Evolutionary conservation across 1,140 invertebrate species (phyloP), one percentile per base, ranked within the genome.

Genomic region (Chelonus insularis): DNA sequence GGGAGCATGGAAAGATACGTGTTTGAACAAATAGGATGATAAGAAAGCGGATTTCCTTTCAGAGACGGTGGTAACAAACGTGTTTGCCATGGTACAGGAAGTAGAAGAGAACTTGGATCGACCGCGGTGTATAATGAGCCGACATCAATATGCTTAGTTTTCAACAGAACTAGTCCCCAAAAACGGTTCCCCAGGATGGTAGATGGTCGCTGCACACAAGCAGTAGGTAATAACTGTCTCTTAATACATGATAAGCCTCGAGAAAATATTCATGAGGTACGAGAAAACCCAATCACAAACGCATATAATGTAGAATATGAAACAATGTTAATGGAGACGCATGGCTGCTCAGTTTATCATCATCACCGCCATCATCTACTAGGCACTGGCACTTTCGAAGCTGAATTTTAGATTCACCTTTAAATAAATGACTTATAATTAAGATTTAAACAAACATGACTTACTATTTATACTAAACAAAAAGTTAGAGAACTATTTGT

Each of bases 301-400:
- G 60, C 45, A 57, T 32, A 59, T 59, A 32, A 41, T 37, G 32
- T 45, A 29, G 74, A 77, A 52, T 71, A 72, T 43, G 77, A 78
- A 57, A 72, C 70, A 7, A 74, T 77, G 74, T 69, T 78, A 62
- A 70, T 79, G 60, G 65, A 76, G 60, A 78, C 77, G 25, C 77
- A 79, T 62, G 76, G 77, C 52, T 78, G 76, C 57, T 68, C 71
- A 7, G 54, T 68, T 39, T 76, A 79, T 62, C 77, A 79, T 59
- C 69, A 74, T 57, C 63, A 72, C 50, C 60, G 70, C 12, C 66
- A 72, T 52, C 66, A 66, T 60, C 62, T 68, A 11, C 16, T 66
- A 20, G 64, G 60, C 55, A 70, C 52, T 41, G 63, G 71, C 43
- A 52, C 41, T 59, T 58, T 51, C 8, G 75, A 76, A 34, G 56